These are phyloP conservation scores for Sepiola atlantica DNA, from an alignment of 2,888 invertebrate genomes.

Conservation along the genomic window DNA sequence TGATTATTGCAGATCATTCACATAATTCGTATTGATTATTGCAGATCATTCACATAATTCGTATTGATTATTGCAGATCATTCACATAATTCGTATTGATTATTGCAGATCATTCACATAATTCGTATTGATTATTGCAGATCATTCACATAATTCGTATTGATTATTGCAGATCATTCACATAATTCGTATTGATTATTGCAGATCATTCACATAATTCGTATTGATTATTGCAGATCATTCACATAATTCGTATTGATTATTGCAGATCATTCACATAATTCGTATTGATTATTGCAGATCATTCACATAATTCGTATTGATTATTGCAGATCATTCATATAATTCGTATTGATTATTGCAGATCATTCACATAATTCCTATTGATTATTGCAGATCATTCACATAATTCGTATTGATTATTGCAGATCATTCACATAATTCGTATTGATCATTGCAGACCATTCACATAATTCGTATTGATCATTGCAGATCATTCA, in stretches of 20 bases:
- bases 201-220: conserved; percentile 33
- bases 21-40: too few relatives aligned
- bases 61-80: conserved; percentile 36
- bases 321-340: too few relatives aligned
- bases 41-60: conserved; percentile 33
- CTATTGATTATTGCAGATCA: conserved; percentile 36
- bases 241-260: too few relatives aligned
- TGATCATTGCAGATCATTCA: conserved; percentile 35
- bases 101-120: conserved; percentile 32
- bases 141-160: conserved; percentile 13
- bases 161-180: conserved; percentile 35
- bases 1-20: conserved; percentile 35
- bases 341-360: too few relatives aligned
- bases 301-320: conserved; percentile 13
- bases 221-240: conserved; percentile 36
- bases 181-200: too few relatives aligned
- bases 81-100: too few relatives aligned
- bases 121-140: too few relatives aligned
- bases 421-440: conserved; percentile 32
- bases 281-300: too few relatives aligned
- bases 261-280: conserved; percentile 32
- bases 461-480: too few relatives aligned
- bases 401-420: too few relatives aligned
- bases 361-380: conserved; percentile 33
- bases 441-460: too few relatives aligned